phyloP scores from a whole-genome alignment of 2,113 vertebrate species.

The Chionodraco myersi region DNA sequence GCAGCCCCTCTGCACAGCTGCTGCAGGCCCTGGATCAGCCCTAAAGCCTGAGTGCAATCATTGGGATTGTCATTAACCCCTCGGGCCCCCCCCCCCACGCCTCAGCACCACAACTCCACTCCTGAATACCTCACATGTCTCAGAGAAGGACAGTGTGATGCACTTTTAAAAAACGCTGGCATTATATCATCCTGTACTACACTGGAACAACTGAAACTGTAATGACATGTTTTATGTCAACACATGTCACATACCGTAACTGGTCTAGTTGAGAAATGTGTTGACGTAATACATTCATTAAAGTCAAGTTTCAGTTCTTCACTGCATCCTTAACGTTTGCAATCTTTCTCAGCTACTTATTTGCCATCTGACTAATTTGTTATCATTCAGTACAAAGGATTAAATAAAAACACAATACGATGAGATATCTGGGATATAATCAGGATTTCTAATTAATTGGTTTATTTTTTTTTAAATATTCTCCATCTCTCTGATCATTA shows the following conservation, averaged over 20 bases:
- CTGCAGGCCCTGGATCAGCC: conserved; percentile 74
- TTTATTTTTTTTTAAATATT: conserved; percentile 63
- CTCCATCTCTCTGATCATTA: conserved; percentile 75
- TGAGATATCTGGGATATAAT: conserved; percentile 59
- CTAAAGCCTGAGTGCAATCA: conserved; percentile 66
- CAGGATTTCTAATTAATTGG: conserved; percentile 72
- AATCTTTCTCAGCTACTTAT: conserved; percentile 63
- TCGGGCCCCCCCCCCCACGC: conserved; percentile 19
- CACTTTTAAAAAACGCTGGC: background rate
- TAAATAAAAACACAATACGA: conserved; percentile 64
- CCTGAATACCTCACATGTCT: background rate
- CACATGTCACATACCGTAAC: too few species aligned
- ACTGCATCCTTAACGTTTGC: conserved; percentile 36
- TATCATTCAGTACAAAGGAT: conserved; percentile 59
- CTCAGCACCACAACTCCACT: conserved; percentile 26
- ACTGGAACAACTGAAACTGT: too few species aligned
- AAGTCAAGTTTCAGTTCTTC: too few species aligned
- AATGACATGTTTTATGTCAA: too few species aligned
- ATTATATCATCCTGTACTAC: too few species aligned
- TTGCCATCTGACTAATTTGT: conserved; percentile 55
- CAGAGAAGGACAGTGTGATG: background rate
- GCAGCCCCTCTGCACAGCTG: conserved; percentile 72
- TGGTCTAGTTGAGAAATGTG: background rate
- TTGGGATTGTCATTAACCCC: conserved; percentile 72
- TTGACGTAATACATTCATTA: too few species aligned